A percentile compares a stretch with the other conserved stretches of the same genome.
Conservation (phyloP, 2,113 vertebrate species). For the Collichthys lucidus region DNA sequence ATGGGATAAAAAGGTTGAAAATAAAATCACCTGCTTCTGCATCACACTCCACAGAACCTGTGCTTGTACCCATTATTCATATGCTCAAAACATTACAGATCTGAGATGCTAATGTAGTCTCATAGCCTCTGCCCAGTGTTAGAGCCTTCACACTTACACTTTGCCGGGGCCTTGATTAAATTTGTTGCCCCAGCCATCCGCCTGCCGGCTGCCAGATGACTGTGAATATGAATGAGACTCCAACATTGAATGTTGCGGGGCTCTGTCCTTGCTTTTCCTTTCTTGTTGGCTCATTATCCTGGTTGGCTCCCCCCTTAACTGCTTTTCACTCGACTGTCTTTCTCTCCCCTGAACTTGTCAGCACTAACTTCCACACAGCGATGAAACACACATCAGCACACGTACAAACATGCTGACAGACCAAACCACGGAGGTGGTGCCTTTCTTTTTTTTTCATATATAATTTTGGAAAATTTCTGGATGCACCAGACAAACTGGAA, state of each 20-base stretch:
- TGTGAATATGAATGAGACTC: slow-evolving; percentile 76
- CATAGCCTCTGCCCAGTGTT: slow-evolving; percentile 56
- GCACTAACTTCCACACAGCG: neutral
- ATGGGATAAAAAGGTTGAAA: slow-evolving; percentile 38
- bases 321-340: slow-evolving; percentile 44
- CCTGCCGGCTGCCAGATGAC: slow-evolving; percentile 65
- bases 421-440: slow-evolving; percentile 18
- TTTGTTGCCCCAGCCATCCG: slow-evolving; percentile 58
- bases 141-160: slow-evolving; percentile 51
- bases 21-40: neutral
- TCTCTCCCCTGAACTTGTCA: slow-evolving; percentile 31
- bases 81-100: slow-evolving; percentile 50
- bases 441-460: neutral
- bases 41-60: slow-evolving; percentile 17
- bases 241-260: slow-evolving; percentile 62
- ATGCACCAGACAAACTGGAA: neutral
- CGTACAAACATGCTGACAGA: slow-evolving; percentile 45
- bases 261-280: slow-evolving; percentile 70
- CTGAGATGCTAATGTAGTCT: slow-evolving; percentile 62
- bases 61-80: slow-evolving; percentile 50
- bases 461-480: neutral
- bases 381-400: slow-evolving; percentile 24
- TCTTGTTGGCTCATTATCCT: slow-evolving; percentile 69
- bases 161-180: slow-evolving; percentile 73
- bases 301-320: slow-evolving; percentile 54